Percentiles rank a stretch among this genome's conserved stretches.
phyloP scores from a whole-genome alignment of 2,888 invertebrate genomes.

The Didymodactylos carnosus region DNA sequence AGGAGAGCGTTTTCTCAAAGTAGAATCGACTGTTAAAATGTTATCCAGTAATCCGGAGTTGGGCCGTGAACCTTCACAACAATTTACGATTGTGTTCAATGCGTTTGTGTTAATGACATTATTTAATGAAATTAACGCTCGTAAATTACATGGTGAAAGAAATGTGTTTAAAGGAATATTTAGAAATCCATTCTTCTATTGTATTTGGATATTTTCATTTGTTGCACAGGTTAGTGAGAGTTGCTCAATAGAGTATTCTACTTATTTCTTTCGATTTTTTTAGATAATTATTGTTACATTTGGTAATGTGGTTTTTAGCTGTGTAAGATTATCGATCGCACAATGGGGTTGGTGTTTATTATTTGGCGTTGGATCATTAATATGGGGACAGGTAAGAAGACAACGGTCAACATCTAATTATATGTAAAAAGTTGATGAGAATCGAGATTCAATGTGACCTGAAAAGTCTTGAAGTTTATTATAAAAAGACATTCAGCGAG shows the following conservation, averaged over 20 bases:
- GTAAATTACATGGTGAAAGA: slow-evolving; percentile 96
- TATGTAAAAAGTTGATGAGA: no score
- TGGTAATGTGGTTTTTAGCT: slow-evolving; percentile 90
- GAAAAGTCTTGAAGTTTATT: no score
- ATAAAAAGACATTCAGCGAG: no score
- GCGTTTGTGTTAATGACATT: slow-evolving; percentile 99
- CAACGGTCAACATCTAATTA: no score
- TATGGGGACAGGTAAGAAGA: slow-evolving; percentile 60
- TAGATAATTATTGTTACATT: slow-evolving; percentile 87
- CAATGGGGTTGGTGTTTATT: slow-evolving; percentile 98
- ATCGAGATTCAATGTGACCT: no score
- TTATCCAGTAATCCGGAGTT: slow-evolving; percentile 15
- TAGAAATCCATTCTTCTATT: neutral
- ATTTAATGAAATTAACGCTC: slow-evolving; percentile 97
- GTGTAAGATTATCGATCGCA: slow-evolving; percentile 66
- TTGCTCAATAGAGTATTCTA: no score
- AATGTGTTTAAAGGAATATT: slow-evolving; percentile 70
- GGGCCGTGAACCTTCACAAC: slow-evolving; percentile 61
- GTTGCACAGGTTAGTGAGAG: no score
- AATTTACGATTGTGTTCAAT: slow-evolving; percentile 98
- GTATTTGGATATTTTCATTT: slow-evolving; percentile 2
- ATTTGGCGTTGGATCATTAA: slow-evolving; percentile 79
- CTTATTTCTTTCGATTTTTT: no score
- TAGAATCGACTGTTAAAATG: neutral
- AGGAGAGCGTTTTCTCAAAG: neutral